Percentiles rank a stretch among this genome's conserved stretches.
phyloP scores from a whole-genome alignment of 2,888 invertebrate genomes.

The Andrena bucephala region DNA sequence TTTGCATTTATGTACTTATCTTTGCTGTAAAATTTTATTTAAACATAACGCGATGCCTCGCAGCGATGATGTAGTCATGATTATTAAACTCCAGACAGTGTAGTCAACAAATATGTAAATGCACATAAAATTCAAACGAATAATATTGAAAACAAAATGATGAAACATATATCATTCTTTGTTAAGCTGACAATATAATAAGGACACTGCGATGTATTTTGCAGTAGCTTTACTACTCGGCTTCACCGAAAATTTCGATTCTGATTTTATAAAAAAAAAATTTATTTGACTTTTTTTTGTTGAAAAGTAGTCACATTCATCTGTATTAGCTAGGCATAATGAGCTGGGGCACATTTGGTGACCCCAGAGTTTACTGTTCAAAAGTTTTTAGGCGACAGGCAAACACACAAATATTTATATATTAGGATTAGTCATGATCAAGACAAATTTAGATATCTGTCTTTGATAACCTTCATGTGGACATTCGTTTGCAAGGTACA shows the following conservation, averaged over 20 bases:
- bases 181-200: neutral
- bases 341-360: too few relatives aligned
- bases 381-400: too few relatives aligned
- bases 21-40: constrained; percentile 27
- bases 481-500: neutral
- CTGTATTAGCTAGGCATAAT: too few relatives aligned
- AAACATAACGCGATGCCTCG: neutral
- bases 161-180: neutral
- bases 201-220: neutral
- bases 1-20: neutral
- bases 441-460: neutral
- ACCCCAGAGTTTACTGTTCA: too few relatives aligned
- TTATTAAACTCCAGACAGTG: neutral
- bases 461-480: neutral
- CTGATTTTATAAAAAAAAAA: too few relatives aligned
- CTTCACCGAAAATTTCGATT: too few relatives aligned
- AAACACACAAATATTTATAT: too few relatives aligned
- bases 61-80: neutral
- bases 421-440: neutral
- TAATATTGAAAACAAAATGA: neutral
- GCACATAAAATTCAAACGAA: neutral
- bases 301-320: too few relatives aligned
- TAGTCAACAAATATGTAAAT: neutral
- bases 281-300: too few relatives aligned
- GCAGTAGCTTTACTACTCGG: neutral